A percentile compares a stretch with the other conserved stretches of the same genome.
Evolutionary conservation across 2,888 invertebrate genomes (phyloP).

Genomic region (Noctuana brunneofusca): DNA sequence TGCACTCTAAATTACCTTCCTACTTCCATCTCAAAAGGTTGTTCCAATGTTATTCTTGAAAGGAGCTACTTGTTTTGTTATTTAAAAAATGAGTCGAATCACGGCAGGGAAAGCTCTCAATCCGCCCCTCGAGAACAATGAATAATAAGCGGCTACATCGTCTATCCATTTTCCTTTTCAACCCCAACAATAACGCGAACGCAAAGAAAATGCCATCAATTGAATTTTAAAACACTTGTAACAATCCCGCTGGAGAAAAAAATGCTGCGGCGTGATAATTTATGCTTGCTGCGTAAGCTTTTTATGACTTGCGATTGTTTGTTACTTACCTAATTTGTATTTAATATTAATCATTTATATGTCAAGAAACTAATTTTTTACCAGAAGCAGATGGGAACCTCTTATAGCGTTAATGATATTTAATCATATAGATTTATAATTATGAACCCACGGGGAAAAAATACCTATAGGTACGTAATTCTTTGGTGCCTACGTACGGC

Average conservation of each 20-base stretch:
- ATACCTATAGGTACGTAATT: too few species aligned
- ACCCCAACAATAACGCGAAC: constrained; percentile 67
- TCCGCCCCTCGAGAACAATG: constrained; percentile 66
- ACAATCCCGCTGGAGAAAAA: constrained; percentile 44
- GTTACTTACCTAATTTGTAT: too few species aligned
- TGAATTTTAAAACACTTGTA: constrained; percentile 73
- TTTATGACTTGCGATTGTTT: not conserved
- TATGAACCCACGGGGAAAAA: too few species aligned
- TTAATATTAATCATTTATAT: too few species aligned
- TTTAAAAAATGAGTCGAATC: constrained; percentile 78
- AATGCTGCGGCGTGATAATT: not conserved
- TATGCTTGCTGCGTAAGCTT: constrained; percentile 3
- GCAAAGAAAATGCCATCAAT: constrained; percentile 72
- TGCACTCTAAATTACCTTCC: constrained; percentile 39
- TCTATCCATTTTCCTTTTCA: constrained; percentile 75
- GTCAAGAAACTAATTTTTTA: too few species aligned
- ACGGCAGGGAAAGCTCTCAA: constrained; percentile 64
- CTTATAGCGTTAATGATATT: too few species aligned
- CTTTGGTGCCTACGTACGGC: too few species aligned
- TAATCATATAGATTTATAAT: too few species aligned
- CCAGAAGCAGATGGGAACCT: too few species aligned
- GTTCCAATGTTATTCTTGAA: constrained; percentile 53
- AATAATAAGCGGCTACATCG: constrained; percentile 77
- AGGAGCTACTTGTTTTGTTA: constrained; percentile 70
- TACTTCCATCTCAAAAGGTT: constrained; percentile 45